Percentiles rank a stretch among this genome's conserved stretches.
phyloP scores from a whole-genome alignment of 2,797 vertebrate genomes.

The Cercopithecus hamlyni region DNA sequence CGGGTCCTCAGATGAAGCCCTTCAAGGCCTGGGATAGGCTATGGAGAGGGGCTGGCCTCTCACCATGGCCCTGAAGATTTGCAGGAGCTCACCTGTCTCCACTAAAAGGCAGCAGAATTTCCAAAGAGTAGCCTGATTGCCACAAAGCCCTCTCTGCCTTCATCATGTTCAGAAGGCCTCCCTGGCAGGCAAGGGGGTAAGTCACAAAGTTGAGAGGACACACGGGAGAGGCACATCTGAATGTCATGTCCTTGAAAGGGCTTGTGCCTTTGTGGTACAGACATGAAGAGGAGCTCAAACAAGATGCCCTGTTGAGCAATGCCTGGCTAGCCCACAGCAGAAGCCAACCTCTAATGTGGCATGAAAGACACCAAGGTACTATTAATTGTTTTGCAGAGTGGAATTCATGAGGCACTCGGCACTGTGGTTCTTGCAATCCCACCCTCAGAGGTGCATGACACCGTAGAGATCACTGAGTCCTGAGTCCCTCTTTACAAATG shows the following conservation, averaged over 20 bases:
- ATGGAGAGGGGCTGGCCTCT: background rate
- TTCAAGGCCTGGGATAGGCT: background rate
- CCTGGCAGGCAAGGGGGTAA: background rate
- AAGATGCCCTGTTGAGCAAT: accelerated
- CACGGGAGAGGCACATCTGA: background rate
- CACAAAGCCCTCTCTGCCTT: background rate
- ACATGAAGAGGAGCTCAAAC: background rate
- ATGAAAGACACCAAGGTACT: background rate
- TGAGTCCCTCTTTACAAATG: background rate
- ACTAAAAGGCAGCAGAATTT: background rate
- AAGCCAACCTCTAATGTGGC: background rate
- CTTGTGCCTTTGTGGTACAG: background rate
- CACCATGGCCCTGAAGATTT: background rate
- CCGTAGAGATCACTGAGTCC: background rate
- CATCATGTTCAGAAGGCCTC: background rate
- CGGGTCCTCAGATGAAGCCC: background rate
- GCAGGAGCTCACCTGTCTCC: background rate
- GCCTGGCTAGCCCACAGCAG: background rate
- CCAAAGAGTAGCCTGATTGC: background rate
- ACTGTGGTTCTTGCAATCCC: too few relatives aligned
- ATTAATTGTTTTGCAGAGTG: background rate
- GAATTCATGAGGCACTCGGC: background rate
- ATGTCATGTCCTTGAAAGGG: background rate
- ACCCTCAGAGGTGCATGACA: background rate
- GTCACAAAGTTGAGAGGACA: too few relatives aligned